Conservation (phyloP, 37 sponge, comb jelly and placozoan genomes). For the Lycopodina hypogea region DNA sequence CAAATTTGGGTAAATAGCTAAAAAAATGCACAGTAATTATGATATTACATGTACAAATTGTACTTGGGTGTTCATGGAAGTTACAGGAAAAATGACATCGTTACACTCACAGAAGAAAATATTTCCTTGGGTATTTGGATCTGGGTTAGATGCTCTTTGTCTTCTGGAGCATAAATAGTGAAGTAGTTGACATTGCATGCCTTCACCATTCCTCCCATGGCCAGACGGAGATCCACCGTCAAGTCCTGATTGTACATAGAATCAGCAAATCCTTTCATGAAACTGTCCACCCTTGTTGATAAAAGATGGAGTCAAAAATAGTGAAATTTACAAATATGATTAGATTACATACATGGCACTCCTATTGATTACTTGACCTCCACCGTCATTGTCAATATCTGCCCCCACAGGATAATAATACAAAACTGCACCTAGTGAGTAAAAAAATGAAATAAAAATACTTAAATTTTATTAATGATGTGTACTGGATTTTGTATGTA, state of each 20-base stretch:
- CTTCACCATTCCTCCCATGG: neutral
- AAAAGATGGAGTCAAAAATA: neutral
- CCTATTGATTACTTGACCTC: neutral
- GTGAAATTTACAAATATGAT: neutral
- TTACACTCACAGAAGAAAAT: slow-evolving; percentile 3
- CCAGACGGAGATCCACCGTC: slow-evolving; percentile 3
- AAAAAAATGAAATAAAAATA: neutral
- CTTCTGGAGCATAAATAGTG: slow-evolving; percentile 20
- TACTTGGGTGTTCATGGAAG: too few species aligned
- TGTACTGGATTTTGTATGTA: too few species aligned
- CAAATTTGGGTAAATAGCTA: too few species aligned
- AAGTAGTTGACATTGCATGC: slow-evolving; percentile 25
- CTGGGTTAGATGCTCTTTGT: neutral
- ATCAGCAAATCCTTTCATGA: neutral
- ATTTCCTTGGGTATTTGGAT: slow-evolving; percentile 16
- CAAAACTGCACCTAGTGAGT: slow-evolving; percentile 12
- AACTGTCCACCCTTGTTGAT: neutral
- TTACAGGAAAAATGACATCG: neutral
- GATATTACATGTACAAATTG: too few species aligned
- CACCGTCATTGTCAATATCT: neutral
- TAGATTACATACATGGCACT: neutral
- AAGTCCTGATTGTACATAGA: neutral
- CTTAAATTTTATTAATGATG: too few species aligned
- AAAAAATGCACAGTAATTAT: too few species aligned
- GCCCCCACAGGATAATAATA: slow-evolving; percentile 19